Percentiles rank a stretch among this genome's conserved stretches.
These are phyloP conservation scores for Picus viridis DNA, from an alignment of 2,797 vertebrate genomes.

Conservation along the genomic window DNA sequence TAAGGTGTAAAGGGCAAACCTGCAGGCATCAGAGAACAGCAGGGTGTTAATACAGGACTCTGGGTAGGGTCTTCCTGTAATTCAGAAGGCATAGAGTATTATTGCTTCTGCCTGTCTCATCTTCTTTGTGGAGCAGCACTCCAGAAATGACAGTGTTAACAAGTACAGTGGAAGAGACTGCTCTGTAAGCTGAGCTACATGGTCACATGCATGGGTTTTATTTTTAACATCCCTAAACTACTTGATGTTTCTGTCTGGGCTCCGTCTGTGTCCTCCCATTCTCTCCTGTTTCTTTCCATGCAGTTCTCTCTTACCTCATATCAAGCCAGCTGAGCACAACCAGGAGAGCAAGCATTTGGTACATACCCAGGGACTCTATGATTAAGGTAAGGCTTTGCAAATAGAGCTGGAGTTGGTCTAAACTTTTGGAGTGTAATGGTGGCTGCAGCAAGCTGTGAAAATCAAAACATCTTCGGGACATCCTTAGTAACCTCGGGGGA, in stretches of 20 bases:
- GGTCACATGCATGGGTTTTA: constrained; percentile 80
- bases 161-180: constrained; percentile 52
- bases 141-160: constrained; percentile 61
- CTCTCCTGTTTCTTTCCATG: constrained; percentile 32
- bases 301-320: neutral
- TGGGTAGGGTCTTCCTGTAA: neutral
- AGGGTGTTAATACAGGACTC: neutral
- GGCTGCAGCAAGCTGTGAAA: neutral
- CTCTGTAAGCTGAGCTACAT: constrained; percentile 75
- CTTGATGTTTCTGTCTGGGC: constrained; percentile 73
- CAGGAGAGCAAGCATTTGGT: constrained; percentile 28
- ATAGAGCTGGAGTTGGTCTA: neutral
- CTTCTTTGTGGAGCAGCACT: neutral
- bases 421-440: neutral
- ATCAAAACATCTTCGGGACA: neutral
- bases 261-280: constrained; percentile 54
- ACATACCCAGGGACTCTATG: constrained; percentile 22
- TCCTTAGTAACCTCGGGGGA: neutral
- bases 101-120: neutral
- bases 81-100: neutral
- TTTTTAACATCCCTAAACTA: constrained; percentile 80
- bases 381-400: constrained; percentile 75
- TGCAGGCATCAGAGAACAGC: neutral
- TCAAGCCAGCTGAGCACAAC: constrained; percentile 13
- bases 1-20: neutral